A percentile compares a stretch with the other conserved stretches of the same genome.
Evolutionary conservation across 2,113 vertebrate species (phyloP).

Genomic region (Hypocryptadius cinnamomeus): DNA sequence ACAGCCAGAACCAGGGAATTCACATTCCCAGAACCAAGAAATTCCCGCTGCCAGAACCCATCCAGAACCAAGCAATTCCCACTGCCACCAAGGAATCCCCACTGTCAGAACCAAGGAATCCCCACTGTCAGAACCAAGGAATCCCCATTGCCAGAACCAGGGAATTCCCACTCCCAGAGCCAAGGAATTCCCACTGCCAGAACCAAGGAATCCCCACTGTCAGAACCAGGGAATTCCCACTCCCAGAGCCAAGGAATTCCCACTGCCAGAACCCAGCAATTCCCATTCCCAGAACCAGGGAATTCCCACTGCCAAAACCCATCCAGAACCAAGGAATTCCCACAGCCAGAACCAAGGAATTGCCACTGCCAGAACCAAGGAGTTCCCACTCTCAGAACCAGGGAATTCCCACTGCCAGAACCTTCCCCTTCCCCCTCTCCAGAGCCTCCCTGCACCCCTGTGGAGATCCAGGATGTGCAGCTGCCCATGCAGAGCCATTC

Average conservation of each 20-base stretch:
- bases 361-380: too few relatives aligned
- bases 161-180: rapidly evolving
- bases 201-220: rapidly evolving
- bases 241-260: neutral
- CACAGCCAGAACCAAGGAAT: too few relatives aligned
- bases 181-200: rapidly evolving
- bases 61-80: too few relatives aligned
- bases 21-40: too few relatives aligned
- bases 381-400: too few relatives aligned
- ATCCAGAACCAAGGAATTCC: too few relatives aligned
- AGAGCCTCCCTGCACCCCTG: neutral
- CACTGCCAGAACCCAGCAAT: neutral
- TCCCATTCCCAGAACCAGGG: rapidly evolving
- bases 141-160: rapidly evolving
- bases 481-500: neutral
- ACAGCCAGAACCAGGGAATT: neutral
- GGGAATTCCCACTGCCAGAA: neutral
- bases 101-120: too few relatives aligned
- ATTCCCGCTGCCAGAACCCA: too few relatives aligned
- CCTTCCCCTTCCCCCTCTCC: neutral
- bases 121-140: too few relatives aligned
- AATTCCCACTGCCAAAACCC: neutral
- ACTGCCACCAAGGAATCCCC: too few relatives aligned
- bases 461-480: rapidly evolving
- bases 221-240: rapidly evolving